Evolutionary conservation across 2,888 invertebrate genomes (phyloP).

Genomic region (Andrena fulva): DNA sequence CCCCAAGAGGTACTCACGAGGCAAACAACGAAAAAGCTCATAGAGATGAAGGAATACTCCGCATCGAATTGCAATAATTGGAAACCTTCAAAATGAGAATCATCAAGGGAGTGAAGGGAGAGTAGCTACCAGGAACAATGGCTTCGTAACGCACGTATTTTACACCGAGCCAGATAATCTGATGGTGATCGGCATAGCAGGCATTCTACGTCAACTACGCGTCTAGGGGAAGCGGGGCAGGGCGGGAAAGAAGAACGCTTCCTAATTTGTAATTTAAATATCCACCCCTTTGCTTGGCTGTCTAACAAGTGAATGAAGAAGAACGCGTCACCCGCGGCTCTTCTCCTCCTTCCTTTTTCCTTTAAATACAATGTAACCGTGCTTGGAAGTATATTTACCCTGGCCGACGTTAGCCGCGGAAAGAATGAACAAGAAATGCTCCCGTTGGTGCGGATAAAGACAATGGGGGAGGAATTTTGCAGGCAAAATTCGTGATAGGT

Average conservation of each 20-base stretch:
- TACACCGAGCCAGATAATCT: constrained; percentile 9
- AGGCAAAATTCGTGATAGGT: neutral
- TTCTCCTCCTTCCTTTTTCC: neutral
- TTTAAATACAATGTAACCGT: neutral
- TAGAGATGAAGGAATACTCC: too few species aligned
- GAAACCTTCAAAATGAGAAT: too few species aligned
- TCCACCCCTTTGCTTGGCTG: neutral
- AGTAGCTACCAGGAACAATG: too few species aligned
- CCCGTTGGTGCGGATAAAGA: neutral
- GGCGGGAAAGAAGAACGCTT: neutral
- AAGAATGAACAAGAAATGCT: neutral
- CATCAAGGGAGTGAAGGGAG: too few species aligned
- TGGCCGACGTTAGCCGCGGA: neutral
- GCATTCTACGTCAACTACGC: constrained; percentile 12
- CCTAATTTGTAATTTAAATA: constrained; percentile 52
- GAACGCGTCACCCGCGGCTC: constrained; percentile 7
- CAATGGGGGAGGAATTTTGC: neutral
- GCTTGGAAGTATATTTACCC: neutral
- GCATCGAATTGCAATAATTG: too few species aligned
- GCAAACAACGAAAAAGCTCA: too few species aligned
- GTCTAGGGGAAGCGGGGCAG: neutral
- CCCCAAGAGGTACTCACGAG: too few species aligned
- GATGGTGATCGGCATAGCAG: constrained; percentile 14
- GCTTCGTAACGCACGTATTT: neutral
- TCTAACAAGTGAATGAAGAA: constrained; percentile 33